phyloP scores from a whole-genome alignment of 2,888 invertebrate genomes.

The Chamaedrilus cognettii region DNA sequence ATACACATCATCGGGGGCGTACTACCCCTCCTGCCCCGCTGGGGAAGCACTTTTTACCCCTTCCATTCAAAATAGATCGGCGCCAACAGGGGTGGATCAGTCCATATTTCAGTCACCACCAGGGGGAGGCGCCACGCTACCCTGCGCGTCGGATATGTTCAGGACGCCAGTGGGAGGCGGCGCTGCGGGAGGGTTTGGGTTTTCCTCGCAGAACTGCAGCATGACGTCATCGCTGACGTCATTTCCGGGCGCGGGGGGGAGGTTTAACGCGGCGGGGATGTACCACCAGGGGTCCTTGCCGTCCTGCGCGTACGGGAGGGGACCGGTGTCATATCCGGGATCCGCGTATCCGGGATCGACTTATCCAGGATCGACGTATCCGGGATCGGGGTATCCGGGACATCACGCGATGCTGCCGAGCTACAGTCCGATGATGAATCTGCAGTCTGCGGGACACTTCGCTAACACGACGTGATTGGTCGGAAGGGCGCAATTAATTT shows the following conservation, averaged over 20 bases:
- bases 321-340: too few species aligned
- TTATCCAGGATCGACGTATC: too few species aligned
- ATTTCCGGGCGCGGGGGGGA: neutral
- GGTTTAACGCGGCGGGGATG: constrained; percentile 5
- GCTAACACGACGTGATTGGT: too few species aligned
- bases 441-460: constrained; percentile 13
- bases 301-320: constrained; percentile 17
- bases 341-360: too few species aligned
- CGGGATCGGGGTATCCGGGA: neutral
- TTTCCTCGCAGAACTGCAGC: neutral
- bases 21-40: neutral
- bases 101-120: neutral
- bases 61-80: too few species aligned
- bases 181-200: neutral
- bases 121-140: neutral
- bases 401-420: neutral
- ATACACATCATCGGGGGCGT: neutral
- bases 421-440: constrained; percentile 17
- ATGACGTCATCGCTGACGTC: constrained; percentile 14
- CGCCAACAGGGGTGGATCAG: too few species aligned
- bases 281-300: constrained; percentile 5
- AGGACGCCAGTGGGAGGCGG: neutral
- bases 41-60: constrained; percentile 1
- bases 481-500: too few species aligned
- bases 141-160: neutral